These are phyloP conservation scores for Mobula birostris DNA, from an alignment of 2,113 vertebrate species.

Conservation along the genomic window DNA sequence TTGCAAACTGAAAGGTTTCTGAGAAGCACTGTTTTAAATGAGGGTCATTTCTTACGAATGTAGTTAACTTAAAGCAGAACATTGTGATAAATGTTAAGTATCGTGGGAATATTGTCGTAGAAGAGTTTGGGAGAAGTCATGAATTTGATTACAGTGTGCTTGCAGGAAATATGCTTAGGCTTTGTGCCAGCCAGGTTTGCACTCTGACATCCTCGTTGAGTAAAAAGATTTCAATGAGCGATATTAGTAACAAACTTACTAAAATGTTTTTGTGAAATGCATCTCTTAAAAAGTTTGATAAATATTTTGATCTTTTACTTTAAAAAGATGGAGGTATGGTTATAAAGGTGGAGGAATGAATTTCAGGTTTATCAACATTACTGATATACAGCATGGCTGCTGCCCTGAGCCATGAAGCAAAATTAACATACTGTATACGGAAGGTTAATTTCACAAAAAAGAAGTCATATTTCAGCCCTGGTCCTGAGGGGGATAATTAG, in stretches of 20 bases:
- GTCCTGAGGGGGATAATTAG: not conserved
- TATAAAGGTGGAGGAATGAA: not conserved
- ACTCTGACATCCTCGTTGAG: not conserved
- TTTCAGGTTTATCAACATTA: not conserved
- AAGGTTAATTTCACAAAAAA: conserved; percentile 1
- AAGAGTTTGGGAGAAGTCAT: not conserved
- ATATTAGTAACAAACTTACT: not conserved
- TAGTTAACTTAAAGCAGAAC: not conserved
- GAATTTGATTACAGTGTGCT: not conserved
- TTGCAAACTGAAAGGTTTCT: not conserved
- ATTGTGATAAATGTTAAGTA: not conserved
- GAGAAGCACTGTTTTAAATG: not conserved
- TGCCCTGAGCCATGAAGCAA: not conserved
- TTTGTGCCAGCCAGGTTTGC: not conserved
- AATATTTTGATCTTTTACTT: not conserved
- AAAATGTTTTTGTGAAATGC: not conserved
- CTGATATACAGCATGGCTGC: not conserved
- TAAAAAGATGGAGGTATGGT: not conserved
- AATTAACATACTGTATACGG: not conserved
- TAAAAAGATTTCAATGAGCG: not conserved
- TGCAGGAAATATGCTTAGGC: not conserved
- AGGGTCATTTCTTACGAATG: not conserved
- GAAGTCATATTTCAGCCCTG: not conserved
- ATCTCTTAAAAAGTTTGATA: not conserved
- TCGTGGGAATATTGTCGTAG: not conserved